A percentile compares a stretch with the other conserved stretches of the same genome.
Evolutionary conservation across 2,113 vertebrate species (phyloP).

Genomic region (Psophia crepitans): DNA sequence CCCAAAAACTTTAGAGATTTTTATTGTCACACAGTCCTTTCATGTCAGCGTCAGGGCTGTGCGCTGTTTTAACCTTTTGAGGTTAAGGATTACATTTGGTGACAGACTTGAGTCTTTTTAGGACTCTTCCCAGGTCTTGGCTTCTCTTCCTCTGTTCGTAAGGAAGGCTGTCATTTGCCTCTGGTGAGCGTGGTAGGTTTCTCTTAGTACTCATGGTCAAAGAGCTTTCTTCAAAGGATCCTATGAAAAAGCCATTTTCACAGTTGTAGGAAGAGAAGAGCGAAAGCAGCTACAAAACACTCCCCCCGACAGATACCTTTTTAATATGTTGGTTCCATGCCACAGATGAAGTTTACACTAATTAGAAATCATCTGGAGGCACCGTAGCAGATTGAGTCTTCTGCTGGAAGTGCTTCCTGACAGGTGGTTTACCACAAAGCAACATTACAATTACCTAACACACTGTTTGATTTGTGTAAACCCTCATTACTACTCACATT

Average conservation of each 20-base stretch:
- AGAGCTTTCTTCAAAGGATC: conserved; percentile 16
- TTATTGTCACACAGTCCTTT: neutral
- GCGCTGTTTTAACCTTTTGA: neutral
- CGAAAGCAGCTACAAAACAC: neutral
- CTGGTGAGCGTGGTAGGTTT: neutral
- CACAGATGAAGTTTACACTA: conserved; percentile 68
- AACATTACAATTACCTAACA: conserved; percentile 75
- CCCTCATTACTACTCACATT: conserved; percentile 69
- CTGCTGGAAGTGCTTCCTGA: conserved; percentile 68
- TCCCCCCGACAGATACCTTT: neutral
- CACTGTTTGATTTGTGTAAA: conserved; percentile 76
- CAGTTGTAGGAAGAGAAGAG: neutral
- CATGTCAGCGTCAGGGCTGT: neutral
- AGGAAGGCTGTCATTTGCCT: neutral
- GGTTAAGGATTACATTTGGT: neutral
- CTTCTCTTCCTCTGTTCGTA: neutral
- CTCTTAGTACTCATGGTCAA: neutral
- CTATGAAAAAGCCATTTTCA: conserved; percentile 3
- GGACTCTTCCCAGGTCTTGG: neutral
- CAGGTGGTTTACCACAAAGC: conserved; percentile 75
- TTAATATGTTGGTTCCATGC: conserved; percentile 17
- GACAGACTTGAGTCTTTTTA: neutral
- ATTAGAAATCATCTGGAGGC: conserved; percentile 76
- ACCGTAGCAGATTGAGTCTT: conserved; percentile 70
- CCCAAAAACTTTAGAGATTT: neutral